A percentile compares a stretch with the other conserved stretches of the same genome.
Conservation (phyloP, 2,888 invertebrate species). For the Phalangium opilio region DNA sequence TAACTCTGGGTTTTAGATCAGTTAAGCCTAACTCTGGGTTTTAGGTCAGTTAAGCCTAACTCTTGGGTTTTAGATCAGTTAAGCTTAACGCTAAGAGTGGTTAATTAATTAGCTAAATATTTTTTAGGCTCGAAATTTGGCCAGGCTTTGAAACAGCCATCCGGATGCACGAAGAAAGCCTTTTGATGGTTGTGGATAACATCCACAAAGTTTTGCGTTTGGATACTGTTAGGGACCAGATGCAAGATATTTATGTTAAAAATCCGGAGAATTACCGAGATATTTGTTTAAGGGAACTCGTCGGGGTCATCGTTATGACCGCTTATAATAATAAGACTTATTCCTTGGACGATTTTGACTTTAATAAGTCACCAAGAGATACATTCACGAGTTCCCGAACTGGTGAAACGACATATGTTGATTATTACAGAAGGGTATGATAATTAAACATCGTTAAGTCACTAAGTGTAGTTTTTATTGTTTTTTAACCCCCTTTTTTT, state of each 20-base stretch:
- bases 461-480: too few species aligned
- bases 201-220: slow-evolving; percentile 66
- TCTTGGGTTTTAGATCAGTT: too few species aligned
- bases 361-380: slow-evolving; percentile 29
- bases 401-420: slow-evolving; percentile 21
- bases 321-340: slow-evolving; percentile 38
- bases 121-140: slow-evolving; percentile 27
- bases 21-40: too few species aligned
- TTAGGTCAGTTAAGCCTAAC: too few species aligned
- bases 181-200: slow-evolving; percentile 64
- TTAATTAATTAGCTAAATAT: too few species aligned
- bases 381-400: slow-evolving; percentile 25
- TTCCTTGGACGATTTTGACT: slow-evolving; percentile 34
- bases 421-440: slow-evolving; percentile 36
- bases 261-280: slow-evolving; percentile 2
- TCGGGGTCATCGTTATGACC: slow-evolving; percentile 34
- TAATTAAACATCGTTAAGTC: too few species aligned
- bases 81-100: too few species aligned
- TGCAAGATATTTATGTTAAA: background rate
- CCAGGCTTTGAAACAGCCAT: slow-evolving; percentile 52
- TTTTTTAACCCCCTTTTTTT: too few species aligned
- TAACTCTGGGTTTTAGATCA: too few species aligned
- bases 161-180: slow-evolving; percentile 56
- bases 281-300: slow-evolving; percentile 19
- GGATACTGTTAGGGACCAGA: slow-evolving; percentile 45